Evolutionary conservation across 2,113 vertebrate species (phyloP).

Genomic region (Nipponia nippon): DNA sequence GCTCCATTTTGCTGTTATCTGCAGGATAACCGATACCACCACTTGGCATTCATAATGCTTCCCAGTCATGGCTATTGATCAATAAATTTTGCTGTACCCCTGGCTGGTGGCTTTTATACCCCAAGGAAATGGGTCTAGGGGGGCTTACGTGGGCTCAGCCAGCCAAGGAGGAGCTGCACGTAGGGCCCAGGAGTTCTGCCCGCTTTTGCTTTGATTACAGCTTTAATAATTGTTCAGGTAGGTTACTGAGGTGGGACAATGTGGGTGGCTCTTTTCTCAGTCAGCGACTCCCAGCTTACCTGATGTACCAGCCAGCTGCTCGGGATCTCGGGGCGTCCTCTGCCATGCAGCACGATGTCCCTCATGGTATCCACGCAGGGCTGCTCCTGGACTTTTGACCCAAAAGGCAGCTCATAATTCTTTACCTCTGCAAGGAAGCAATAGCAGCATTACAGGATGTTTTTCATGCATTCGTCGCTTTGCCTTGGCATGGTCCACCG

Average conservation of each 20-base stretch:
- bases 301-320: conserved; percentile 80
- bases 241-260: not conserved
- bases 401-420: conserved; percentile 85
- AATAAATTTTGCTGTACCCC: not conserved
- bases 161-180: not conserved
- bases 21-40: not conserved
- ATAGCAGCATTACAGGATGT: not conserved
- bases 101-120: not conserved
- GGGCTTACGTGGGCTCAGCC: not conserved
- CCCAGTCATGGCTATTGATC: not conserved
- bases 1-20: not conserved
- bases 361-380: conserved; percentile 91
- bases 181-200: not conserved
- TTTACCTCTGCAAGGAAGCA: conserved; percentile 78
- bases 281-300: conserved; percentile 57
- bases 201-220: not conserved
- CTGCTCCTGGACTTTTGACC: conserved; percentile 85
- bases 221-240: not conserved
- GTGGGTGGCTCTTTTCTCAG: not conserved
- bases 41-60: not conserved
- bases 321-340: conserved; percentile 86
- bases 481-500: not conserved
- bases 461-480: not conserved
- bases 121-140: not conserved
- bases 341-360: conserved; percentile 85